These are phyloP conservation scores for Cyaniris semiargus DNA, from an alignment of 2,888 invertebrate species.

Conservation along the genomic window DNA sequence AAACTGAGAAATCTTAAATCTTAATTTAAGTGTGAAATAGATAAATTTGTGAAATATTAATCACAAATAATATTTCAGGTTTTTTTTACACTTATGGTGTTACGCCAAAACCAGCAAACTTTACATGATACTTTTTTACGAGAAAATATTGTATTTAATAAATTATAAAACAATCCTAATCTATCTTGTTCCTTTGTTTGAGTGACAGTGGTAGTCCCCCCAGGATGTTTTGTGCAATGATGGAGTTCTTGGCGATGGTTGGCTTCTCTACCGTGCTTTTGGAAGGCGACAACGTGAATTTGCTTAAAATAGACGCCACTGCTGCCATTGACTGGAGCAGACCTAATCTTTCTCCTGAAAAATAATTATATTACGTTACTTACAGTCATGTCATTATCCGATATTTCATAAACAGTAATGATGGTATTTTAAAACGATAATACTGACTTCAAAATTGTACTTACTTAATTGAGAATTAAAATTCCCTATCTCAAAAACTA, in stretches of 20 bases:
- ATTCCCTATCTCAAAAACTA: too few species aligned
- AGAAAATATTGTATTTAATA: neutral
- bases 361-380: neutral
- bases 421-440: too few species aligned
- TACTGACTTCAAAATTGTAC: too few species aligned
- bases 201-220: constrained; percentile 22
- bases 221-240: neutral
- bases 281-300: constrained; percentile 27
- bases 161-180: neutral
- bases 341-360: constrained; percentile 32
- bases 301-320: constrained; percentile 4
- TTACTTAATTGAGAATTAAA: too few species aligned
- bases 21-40: too few species aligned
- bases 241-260: neutral
- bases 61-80: too few species aligned
- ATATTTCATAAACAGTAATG: too few species aligned
- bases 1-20: too few species aligned
- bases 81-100: too few species aligned
- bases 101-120: too few species aligned
- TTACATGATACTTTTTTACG: neutral
- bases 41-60: too few species aligned
- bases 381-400: too few species aligned
- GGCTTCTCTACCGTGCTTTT: constrained; percentile 14
- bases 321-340: constrained; percentile 32
- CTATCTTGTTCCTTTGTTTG: neutral